These are phyloP conservation scores for Drosophila arizonae DNA, from an alignment of 1,140 invertebrate species.

Conservation along the genomic window DNA sequence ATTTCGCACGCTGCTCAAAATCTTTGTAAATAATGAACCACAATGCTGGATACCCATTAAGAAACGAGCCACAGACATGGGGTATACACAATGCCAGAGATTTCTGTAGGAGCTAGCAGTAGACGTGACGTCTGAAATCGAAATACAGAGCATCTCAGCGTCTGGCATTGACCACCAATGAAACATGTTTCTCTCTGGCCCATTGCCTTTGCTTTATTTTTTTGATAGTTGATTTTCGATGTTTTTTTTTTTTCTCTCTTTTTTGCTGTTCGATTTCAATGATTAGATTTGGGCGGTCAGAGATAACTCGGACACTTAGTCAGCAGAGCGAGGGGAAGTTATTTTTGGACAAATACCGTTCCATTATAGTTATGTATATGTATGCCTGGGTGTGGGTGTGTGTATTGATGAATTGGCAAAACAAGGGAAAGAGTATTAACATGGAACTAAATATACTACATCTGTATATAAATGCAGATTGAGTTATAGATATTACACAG, in stretches of 20 bases:
- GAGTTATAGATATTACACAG: background rate
- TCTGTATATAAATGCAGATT: background rate
- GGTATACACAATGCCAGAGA: background rate
- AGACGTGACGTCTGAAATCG: background rate
- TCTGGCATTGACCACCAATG: background rate
- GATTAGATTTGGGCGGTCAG: conserved; percentile 35
- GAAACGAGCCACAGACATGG: background rate
- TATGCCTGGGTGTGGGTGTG: background rate
- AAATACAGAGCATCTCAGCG: background rate
- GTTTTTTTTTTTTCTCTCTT: background rate
- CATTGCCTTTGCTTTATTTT: conserved; percentile 25
- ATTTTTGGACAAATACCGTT: conserved; percentile 5
- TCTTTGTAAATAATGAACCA: conserved; percentile 34
- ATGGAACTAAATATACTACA: background rate
- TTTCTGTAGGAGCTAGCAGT: background rate
- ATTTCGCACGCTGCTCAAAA: conserved; percentile 69
- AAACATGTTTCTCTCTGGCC: conserved; percentile 31
- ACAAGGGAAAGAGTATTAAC: background rate
- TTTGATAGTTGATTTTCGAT: conserved; percentile 21
- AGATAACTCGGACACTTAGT: conserved; percentile 34
- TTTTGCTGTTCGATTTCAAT: conserved; percentile 35
- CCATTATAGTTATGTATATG: background rate
- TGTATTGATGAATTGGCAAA: too few relatives aligned
- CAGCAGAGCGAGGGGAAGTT: background rate
- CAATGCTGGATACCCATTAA: conserved; percentile 24